Conservation (phyloP, 2,888 invertebrate genomes). For the Antheraea yamamai region DNA sequence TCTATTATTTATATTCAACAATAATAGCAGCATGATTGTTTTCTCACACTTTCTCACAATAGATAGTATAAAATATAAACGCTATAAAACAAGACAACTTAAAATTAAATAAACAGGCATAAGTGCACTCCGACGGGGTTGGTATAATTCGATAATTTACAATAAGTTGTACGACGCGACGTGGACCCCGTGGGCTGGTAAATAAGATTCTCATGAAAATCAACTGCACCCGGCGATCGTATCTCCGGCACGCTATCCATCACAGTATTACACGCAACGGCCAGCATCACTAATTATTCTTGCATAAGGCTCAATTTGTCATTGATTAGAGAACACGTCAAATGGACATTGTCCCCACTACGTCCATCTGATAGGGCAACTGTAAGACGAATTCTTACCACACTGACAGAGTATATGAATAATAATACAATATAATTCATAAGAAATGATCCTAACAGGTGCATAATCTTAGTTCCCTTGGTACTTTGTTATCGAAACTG, state of each 20-base stretch:
- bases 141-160: conserved; percentile 76
- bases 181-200: conserved; percentile 62
- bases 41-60: conserved; percentile 65
- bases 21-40: conserved; percentile 53
- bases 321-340: conserved; percentile 48
- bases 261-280: conserved; percentile 67
- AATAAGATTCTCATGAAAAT: conserved; percentile 74
- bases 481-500: conserved; percentile 72
- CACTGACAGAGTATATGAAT: conserved; percentile 16
- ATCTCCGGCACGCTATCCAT: conserved; percentile 75
- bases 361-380: conserved; percentile 23
- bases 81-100: conserved; percentile 71
- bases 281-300: conserved; percentile 61
- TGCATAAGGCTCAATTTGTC: conserved; percentile 62
- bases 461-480: conserved; percentile 53
- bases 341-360: conserved; percentile 20
- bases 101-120: conserved; percentile 77
- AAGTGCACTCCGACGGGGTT: conserved; percentile 54
- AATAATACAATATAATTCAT: conserved; percentile 27
- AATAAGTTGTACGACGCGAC: conserved; percentile 46
- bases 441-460: conserved; percentile 47
- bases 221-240: conserved; percentile 67
- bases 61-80: conserved; percentile 48
- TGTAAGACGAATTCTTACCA: conserved; percentile 19
- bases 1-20: conserved; percentile 59